Evolutionary conservation across 2,888 invertebrate species (phyloP).

Genomic region (Chromoteleia sp.): DNA sequence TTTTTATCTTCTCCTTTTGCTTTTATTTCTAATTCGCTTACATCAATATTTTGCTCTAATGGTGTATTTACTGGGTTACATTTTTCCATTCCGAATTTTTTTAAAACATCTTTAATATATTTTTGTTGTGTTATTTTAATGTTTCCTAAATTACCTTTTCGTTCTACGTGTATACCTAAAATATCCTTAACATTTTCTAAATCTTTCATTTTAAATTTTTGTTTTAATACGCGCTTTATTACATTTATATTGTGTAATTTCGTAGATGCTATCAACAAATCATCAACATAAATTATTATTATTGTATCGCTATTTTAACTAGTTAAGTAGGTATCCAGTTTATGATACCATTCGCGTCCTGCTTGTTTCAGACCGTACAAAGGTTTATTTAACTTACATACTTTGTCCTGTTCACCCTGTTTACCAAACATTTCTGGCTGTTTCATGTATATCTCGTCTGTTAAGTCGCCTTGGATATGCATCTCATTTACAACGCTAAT

Average conservation of each 20-base stretch:
- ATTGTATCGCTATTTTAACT: no score
- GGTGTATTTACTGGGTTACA: constrained; percentile 1
- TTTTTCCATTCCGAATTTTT: constrained; percentile 68
- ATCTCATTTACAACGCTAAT: constrained; percentile 70
- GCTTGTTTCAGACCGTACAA: neutral
- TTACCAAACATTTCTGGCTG: constrained; percentile 63
- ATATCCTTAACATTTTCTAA: no score
- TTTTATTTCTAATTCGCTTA: constrained; percentile 40
- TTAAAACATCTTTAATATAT: constrained; percentile 61
- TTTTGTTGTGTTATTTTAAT: no score
- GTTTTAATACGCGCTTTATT: no score
- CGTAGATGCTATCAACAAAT: no score
- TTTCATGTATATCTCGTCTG: constrained; percentile 45
- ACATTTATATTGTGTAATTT: no score
- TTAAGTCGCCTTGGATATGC: constrained; percentile 49
- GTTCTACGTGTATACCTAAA: no score
- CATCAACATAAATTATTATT: no score
- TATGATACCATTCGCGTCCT: neutral
- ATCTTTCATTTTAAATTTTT: no score
- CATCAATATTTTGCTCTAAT: constrained; percentile 21
- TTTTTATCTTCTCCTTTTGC: constrained; percentile 45
- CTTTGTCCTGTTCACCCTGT: constrained; percentile 51
- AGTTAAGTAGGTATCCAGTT: neutral
- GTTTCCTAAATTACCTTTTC: no score
- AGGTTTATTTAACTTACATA: constrained; percentile 34